phyloP scores from a whole-genome alignment of 2,797 vertebrate genomes.

The Cetoscarus ocellatus region DNA sequence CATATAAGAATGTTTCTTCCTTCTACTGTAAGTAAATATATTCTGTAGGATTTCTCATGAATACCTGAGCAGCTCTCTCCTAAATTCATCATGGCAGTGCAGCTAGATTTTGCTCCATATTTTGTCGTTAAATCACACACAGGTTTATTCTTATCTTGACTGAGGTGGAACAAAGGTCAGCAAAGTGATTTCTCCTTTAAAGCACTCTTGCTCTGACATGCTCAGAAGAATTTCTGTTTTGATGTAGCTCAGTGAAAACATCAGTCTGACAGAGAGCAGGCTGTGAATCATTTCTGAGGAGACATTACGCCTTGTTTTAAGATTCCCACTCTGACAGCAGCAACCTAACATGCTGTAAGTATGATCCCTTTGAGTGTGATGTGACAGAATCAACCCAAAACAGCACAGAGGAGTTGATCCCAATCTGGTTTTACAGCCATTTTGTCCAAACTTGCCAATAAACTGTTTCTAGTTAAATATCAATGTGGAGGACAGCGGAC shows the following conservation, averaged over 20 bases:
- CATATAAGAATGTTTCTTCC: no score
- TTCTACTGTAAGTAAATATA: not conserved
- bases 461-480: not conserved
- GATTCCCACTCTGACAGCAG: slow-evolving; percentile 17
- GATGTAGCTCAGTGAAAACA: slow-evolving; percentile 34
- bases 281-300: slow-evolving; percentile 25
- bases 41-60: not conserved
- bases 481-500: not conserved
- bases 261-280: slow-evolving; percentile 44
- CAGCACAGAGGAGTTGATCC: not conserved
- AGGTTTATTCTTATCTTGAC: slow-evolving; percentile 36
- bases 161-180: slow-evolving; percentile 47
- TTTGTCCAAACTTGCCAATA: not conserved
- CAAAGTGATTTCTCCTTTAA: slow-evolving; percentile 44
- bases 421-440: slow-evolving; percentile 3
- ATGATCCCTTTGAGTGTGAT: not conserved
- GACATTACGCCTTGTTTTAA: slow-evolving; percentile 31
- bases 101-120: slow-evolving; percentile 24
- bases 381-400: not conserved
- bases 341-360: not conserved
- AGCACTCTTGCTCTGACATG: slow-evolving; percentile 14
- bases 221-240: slow-evolving; percentile 44
- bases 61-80: no score
- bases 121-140: slow-evolving; percentile 22
- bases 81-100: slow-evolving; percentile 6